Evolutionary conservation across 92 coral and sea anemone species (phyloP).

Genomic region (Heteractis magnifica): DNA sequence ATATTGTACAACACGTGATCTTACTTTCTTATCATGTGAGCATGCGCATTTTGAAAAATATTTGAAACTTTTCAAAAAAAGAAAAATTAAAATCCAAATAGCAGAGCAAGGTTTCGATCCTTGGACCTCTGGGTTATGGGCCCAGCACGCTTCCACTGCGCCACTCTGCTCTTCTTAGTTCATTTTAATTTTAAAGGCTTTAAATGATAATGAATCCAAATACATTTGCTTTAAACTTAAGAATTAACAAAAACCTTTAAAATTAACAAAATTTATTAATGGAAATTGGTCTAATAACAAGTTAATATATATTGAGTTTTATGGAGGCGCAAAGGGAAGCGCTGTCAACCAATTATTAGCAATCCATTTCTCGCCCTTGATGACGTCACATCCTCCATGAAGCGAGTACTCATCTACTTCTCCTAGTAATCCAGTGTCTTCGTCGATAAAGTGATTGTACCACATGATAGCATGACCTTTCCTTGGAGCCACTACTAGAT

Average conservation of each 20-base stretch:
- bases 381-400: slow-evolving; percentile 85
- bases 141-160: slow-evolving; percentile 99
- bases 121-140: slow-evolving; percentile 99
- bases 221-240: too few species aligned
- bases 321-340: neutral
- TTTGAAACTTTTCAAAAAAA: too few species aligned
- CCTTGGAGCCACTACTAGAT: slow-evolving; percentile 59
- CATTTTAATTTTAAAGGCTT: too few species aligned
- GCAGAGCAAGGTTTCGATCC: slow-evolving; percentile 99
- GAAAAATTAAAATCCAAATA: slow-evolving; percentile 20
- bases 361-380: slow-evolving; percentile 70
- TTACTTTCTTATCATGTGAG: too few species aligned
- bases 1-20: too few species aligned
- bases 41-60: too few species aligned
- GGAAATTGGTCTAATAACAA: neutral
- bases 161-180: slow-evolving; percentile 79
- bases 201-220: too few species aligned
- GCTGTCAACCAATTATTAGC: slow-evolving; percentile 87
- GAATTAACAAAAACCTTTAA: too few species aligned
- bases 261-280: neutral
- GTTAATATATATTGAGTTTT: too few species aligned
- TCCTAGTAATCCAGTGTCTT: slow-evolving; percentile 79
- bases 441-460: slow-evolving; percentile 89
- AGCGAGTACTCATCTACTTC: slow-evolving; percentile 71
- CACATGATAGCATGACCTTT: slow-evolving; percentile 81